Evolutionary conservation across 2,888 invertebrate genomes (phyloP).

Genomic region (Dorcus hopei): DNA sequence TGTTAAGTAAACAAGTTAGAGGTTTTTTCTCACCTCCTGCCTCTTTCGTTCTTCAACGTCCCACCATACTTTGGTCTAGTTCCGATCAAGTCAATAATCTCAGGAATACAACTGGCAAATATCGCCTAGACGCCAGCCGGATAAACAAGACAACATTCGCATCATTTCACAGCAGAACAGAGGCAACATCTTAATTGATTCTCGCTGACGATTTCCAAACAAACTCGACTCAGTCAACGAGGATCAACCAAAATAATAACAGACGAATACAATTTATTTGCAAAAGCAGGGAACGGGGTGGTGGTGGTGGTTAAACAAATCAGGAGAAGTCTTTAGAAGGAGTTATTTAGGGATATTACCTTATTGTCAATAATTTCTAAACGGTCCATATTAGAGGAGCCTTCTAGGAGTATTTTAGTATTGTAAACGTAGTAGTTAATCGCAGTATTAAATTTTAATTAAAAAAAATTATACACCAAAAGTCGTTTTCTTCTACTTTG

Average conservation of each 20-base stretch:
- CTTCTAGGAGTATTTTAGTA: not conserved
- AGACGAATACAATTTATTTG: not conserved
- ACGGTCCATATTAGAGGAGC: constrained; percentile 1
- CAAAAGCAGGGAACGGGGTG: no score
- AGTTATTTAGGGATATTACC: no score
- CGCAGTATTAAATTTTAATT: no score
- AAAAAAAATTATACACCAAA: no score
- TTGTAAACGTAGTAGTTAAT: not conserved
- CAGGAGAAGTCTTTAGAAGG: no score
- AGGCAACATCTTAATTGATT: constrained; percentile 22
- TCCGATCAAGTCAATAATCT: constrained; percentile 99
- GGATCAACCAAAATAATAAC: constrained; percentile 7
- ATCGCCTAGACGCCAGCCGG: constrained; percentile 82
- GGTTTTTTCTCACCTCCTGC: constrained; percentile 89
- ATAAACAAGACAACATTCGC: constrained; percentile 58
- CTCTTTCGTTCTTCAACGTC: constrained; percentile 99
- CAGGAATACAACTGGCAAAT: constrained; percentile 99
- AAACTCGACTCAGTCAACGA: not conserved
- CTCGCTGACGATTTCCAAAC: constrained; percentile 10
- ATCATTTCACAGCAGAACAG: constrained; percentile 38
- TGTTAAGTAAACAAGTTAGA: constrained; percentile 29
- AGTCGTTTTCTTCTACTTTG: no score
- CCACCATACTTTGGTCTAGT: constrained; percentile 99
- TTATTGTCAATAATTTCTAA: not conserved
- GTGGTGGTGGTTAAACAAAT: no score